phyloP scores from a whole-genome alignment of 2,888 invertebrate genomes.

The Coelogynopora nodosa region DNA sequence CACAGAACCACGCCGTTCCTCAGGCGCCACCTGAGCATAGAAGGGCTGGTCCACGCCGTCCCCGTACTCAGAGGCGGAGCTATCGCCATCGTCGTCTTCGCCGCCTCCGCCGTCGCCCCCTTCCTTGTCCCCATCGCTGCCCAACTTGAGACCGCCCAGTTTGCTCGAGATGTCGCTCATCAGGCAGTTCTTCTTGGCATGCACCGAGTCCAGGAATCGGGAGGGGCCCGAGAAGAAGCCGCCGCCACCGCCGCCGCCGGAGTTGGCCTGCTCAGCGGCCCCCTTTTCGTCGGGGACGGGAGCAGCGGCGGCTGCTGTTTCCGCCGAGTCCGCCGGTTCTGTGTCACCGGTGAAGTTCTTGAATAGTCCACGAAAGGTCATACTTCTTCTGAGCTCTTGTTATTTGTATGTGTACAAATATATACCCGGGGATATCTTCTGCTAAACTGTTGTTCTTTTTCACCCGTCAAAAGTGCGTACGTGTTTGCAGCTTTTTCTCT shows the following conservation, averaged over 20 bases:
- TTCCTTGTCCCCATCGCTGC: not conserved
- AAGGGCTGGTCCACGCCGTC: conserved; percentile 44
- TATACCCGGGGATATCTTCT: no score
- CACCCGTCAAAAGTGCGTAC: no score
- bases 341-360: not conserved
- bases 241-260: no score
- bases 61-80: conserved; percentile 45
- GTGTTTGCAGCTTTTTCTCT: no score
- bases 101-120: not conserved
- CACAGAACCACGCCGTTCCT: conserved; percentile 7
- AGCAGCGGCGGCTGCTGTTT: not conserved
- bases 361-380: no score
- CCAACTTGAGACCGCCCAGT: not conserved
- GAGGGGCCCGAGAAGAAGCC: not conserved
- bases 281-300: not conserved
- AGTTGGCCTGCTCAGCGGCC: not conserved
- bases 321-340: not conserved
- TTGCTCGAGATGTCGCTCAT: not conserved
- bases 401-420: no score
- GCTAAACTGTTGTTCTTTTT: no score
- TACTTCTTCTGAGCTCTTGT: no score
- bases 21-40: conserved; percentile 33
- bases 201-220: not conserved
- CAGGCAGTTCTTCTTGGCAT: not conserved
- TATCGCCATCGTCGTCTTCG: conserved; percentile 42